These are phyloP conservation scores for Parochlus steinenii DNA, from an alignment of 2,888 invertebrate genomes.

Conservation along the genomic window DNA sequence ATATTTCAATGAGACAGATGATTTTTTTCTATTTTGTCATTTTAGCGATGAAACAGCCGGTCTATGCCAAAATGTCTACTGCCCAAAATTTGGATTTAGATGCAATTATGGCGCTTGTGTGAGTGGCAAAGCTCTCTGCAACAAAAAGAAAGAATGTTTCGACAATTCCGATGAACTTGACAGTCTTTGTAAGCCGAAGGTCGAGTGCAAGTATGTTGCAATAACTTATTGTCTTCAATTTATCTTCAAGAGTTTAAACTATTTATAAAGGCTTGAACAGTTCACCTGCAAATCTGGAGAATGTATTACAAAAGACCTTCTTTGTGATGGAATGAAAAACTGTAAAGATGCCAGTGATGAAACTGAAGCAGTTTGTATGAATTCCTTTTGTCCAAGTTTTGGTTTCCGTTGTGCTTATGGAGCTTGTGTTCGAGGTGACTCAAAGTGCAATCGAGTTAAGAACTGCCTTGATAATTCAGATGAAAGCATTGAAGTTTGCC, in stretches of 20 bases:
- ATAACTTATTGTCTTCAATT: no score
- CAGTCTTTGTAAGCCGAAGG: no score
- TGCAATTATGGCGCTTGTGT: conserved; percentile 46
- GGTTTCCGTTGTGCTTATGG: conserved; percentile 44
- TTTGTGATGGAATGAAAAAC: conserved; percentile 1
- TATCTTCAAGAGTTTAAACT: no score
- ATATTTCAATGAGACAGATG: conserved; percentile 3
- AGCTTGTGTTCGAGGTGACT: conserved; percentile 38
- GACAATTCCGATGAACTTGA: conserved; percentile 15
- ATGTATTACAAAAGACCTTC: conserved; percentile 1
- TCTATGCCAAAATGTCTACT: conserved; percentile 18
- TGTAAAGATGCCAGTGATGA: conserved; percentile 5
- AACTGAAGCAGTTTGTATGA: conserved; percentile 2
- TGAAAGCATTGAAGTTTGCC: no score
- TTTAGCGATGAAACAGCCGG: conserved; percentile 4
- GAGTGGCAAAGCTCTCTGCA: conserved; percentile 35
- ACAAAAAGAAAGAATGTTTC: conserved; percentile 14
- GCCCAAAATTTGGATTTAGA: conserved; percentile 36
- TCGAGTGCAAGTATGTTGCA: no score
- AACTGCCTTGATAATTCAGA: conserved; percentile 16
- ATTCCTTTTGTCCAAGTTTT: conserved; percentile 28
- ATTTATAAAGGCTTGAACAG: no score
- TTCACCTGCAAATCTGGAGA: neutral
- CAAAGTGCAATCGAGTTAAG: conserved; percentile 27
- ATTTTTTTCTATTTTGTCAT: no score